phyloP scores from a whole-genome alignment of 1,140 invertebrate species.

The Apis mellifera region Amel_HAv3.1 CM009934.2:7320001-7320500 shows the following conservation, averaged over 20 bases:
- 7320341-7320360: not conserved
- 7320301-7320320: no score
- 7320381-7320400: not conserved
- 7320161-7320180: not conserved
- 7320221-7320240: no score
- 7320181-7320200: no score
- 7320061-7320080: not conserved
- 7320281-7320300: no score
- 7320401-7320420: not conserved
- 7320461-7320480: not conserved
- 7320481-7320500: conserved; percentile 4
- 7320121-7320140: conserved; percentile 1
- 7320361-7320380: not conserved
- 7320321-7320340: not conserved
- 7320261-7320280: no score
- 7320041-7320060: conserved; percentile 13
- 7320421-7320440: conserved; percentile 8
- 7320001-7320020: conserved; percentile 44
- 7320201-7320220: no score
- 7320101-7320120: conserved; percentile 9
- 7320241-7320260: no score
- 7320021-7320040: not conserved
- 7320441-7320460: not conserved
- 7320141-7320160: not conserved
- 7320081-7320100: conserved; percentile 16